Base-by-base conservation (phyloP, 2,888 invertebrate genomes). In the Drosophila atroscutellata region DNA sequence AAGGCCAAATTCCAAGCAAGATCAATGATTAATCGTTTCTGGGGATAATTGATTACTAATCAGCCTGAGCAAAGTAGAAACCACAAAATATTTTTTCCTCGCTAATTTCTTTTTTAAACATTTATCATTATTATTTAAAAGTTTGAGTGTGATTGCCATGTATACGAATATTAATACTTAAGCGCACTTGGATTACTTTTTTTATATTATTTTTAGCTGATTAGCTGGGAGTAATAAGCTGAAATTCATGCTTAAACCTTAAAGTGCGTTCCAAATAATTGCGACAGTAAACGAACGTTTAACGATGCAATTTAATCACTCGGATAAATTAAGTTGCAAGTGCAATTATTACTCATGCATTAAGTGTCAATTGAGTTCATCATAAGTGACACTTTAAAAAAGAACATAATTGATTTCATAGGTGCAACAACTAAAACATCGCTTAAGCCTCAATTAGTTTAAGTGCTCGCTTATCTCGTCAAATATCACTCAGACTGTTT, bases 41-140 rank as follows among this genome's bases (percentile, higher is more conserved):
- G 3, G 5, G n/a, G 18, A 34, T 51, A 56, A 57, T 57, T 68
- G 18, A 50, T 69, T 57, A 18, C 4, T 51, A 57, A 68, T 32
- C 26, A 42, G 24, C 13, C 8, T 13, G 28, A 42, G 32, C 28
- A 42, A 55, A 6, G 2, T 6, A 20, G 3, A 42, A 39, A 42
- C 15, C 42, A 2, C 55, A 20, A 30, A 42, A 8, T 4, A 4
- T 20, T 45, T 36, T 49, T 50, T 28, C n/a, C 11, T n/a, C 9
- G n/a, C 26, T n/a, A n/a, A 42, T 30, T 15, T 2, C 8, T 0
- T 6, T 30, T 3, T 15, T 1, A 18, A 30, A n/a, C 42, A 56
- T 56, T 57, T 26, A 57, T 61, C 39, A 45, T 15, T 24, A 45
- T 45, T 24, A 45, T 24, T 55, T 28, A 2, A 28, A 36, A 6